phyloP scores from a whole-genome alignment of 2,113 vertebrate genomes.

The Eptesicus fuscus region DNA sequence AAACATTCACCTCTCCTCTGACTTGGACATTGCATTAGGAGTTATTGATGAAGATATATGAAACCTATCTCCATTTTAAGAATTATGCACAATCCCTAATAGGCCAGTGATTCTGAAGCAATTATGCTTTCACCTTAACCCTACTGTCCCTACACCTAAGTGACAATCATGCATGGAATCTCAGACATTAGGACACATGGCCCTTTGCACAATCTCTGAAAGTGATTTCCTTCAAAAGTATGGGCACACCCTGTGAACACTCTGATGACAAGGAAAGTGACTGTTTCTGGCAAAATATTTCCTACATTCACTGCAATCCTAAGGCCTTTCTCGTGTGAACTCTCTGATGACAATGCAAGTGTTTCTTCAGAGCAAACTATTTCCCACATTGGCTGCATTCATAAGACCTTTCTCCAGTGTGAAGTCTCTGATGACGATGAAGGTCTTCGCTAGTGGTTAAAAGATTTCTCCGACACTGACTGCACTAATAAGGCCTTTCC shows the following conservation, averaged over 20 bases:
- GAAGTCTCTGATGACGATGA: too few species aligned
- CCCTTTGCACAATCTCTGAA: not conserved
- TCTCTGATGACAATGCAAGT: not conserved
- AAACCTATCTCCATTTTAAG: not conserved
- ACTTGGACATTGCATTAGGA: not conserved
- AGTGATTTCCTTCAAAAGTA: not conserved
- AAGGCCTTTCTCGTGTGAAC: slow-evolving; percentile 19
- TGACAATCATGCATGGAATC: not conserved
- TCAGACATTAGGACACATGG: not conserved
- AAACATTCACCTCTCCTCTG: not conserved
- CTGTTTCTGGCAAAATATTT: not conserved
- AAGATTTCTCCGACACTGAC: not conserved
- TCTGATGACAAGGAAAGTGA: too few species aligned
- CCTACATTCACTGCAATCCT: not conserved
- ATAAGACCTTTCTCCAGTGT: too few species aligned
- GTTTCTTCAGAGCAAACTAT: not conserved
- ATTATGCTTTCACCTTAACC: not conserved
- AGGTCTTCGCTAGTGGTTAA: too few species aligned
- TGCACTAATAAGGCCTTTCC: not conserved
- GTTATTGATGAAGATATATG: not conserved
- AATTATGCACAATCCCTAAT: not conserved
- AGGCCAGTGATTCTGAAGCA: not conserved
- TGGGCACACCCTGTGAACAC: not conserved
- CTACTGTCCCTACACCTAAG: not conserved
- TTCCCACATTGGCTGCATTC: not conserved